phyloP scores from a whole-genome alignment of 1,140 invertebrate species.

The Sinella curviseta region DNA sequence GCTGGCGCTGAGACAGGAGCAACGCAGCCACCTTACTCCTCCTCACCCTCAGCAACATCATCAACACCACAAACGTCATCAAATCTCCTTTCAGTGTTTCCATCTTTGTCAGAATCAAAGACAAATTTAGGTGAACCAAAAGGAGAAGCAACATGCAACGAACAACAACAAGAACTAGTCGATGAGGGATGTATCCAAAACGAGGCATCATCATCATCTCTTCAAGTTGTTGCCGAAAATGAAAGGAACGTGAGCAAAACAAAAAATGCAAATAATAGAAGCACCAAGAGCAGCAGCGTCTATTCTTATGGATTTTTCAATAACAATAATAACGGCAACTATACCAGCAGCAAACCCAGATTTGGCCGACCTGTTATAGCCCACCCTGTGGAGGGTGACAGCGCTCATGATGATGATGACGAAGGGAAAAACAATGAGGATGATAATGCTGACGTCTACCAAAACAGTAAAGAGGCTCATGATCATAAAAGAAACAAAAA shows the following conservation, averaged over 20 bases:
- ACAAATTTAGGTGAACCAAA: not conserved
- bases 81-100: not conserved
- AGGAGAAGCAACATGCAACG: not conserved
- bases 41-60: not conserved
- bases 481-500: slow-evolving; percentile 4
- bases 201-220: not conserved
- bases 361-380: slow-evolving; percentile 20
- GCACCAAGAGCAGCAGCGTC: not conserved
- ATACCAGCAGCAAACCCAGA: not conserved
- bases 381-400: not conserved
- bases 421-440: not conserved
- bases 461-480: not conserved
- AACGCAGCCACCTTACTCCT: not conserved
- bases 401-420: not conserved
- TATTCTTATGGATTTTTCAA: not conserved
- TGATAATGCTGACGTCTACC: not conserved
- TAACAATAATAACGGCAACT: not conserved
- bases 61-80: not conserved
- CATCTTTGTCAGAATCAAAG: slow-evolving; percentile 8
- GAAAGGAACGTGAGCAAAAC: slow-evolving; percentile 13
- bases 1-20: not conserved
- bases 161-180: not conserved
- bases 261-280: not conserved
- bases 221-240: not conserved
- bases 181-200: not conserved